Evolutionary conservation across 2,888 invertebrate species (phyloP), one percentile per base, ranked within the genome.

Genomic region (Liopterus haemorrhoidalis): DNA sequence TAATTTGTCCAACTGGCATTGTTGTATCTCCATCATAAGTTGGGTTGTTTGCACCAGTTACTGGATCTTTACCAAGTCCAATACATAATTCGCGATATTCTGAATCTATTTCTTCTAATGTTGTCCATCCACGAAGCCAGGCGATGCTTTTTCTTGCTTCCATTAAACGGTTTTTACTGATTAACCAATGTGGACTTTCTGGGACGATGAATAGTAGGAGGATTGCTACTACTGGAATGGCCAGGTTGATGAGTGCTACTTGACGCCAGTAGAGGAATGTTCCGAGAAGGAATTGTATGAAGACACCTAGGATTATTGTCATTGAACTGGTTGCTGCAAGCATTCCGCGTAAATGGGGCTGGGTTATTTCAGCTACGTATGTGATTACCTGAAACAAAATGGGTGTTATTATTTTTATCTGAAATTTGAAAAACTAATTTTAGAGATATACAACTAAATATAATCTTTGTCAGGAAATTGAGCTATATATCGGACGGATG

Each of bases 351-450:
- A 87, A 72, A 58, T 84, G 80, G 0, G 88, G 87, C 62, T 87
- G 82, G 1, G 86, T 85, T 37, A 89, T 79, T 70, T 89, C 88
- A 4, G 88, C 86, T 9, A 88, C 86, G 62, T 88, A 89, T 0
- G 87, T 87, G 55, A 88, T 66, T 20, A 86, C 82, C 82, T 83
- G 58, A 19, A n/a, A n/a, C n/a, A 61, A 60, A 49, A 48, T 3
- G 16, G 16, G 16, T 32, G 6, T 32, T 16, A 31, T 4, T 6
- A 31, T 15, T 3, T 31, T 16, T 31, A 18, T 18, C 15, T 33
- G 15, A 4, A 31, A 16, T 6, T 3, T n/a, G n/a, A n/a, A n/a
- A n/a, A n/a, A n/a, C 5, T n/a, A n/a, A n/a, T n/a, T n/a, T n/a
- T n/a, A n/a, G n/a, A n/a, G n/a, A n/a, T n/a, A n/a, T n/a, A n/a